Percentiles rank a stretch among this genome's conserved stretches.
Evolutionary conservation across 2,888 invertebrate species (phyloP).

Genomic region (Harpalus rufipes): DNA sequence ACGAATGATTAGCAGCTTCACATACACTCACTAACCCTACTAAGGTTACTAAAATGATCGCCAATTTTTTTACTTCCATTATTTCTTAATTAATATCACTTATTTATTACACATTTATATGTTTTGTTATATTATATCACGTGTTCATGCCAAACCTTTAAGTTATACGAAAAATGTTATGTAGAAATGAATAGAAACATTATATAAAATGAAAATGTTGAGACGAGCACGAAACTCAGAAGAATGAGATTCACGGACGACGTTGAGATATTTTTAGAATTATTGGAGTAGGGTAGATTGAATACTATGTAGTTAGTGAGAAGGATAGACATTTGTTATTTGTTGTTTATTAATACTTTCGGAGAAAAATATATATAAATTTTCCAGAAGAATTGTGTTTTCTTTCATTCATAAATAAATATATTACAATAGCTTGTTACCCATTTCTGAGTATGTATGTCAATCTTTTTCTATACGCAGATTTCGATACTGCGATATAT

Average conservation of each 20-base stretch:
- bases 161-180: background rate
- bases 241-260: background rate
- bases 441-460: too few species aligned
- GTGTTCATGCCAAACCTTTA: too few species aligned
- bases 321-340: background rate
- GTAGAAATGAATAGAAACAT: background rate
- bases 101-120: background rate
- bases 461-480: too few species aligned
- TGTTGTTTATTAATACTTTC: background rate
- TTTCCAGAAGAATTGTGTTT: slow-evolving; percentile 4
- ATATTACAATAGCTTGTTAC: too few species aligned
- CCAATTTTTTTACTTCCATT: slow-evolving; percentile 11
- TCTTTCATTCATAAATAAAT: background rate
- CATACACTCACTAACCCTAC: background rate
- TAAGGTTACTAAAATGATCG: background rate
- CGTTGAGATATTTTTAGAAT: slow-evolving; percentile 20
- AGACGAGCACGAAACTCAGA: background rate
- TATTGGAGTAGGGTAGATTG: background rate
- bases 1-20: background rate
- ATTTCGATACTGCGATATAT: too few species aligned
- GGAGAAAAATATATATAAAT: background rate
- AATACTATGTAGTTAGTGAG: background rate
- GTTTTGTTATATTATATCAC: too few species aligned
- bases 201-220: background rate
- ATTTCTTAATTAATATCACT: background rate